Conservation (phyloP, 2,113 vertebrate species). For the Chamaea fasciata region DNA sequence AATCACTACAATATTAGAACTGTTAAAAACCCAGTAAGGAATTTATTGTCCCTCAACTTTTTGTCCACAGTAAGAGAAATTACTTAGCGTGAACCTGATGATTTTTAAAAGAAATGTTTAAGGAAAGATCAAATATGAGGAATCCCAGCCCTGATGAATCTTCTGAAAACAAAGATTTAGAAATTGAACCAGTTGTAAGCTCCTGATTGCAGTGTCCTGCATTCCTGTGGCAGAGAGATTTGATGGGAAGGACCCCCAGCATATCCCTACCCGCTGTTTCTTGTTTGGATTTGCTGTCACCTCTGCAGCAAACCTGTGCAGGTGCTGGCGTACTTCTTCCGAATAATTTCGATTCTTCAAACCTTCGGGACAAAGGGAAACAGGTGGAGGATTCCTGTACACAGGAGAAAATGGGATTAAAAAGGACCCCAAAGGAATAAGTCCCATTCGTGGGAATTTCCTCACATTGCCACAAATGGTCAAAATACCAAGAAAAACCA, state of each 20-base stretch:
- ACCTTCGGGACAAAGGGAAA: conserved; percentile 58
- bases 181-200: not conserved
- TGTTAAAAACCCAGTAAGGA: not conserved
- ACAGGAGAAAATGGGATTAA: not conserved
- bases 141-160: not conserved
- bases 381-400: conserved; percentile 68
- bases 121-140: not conserved
- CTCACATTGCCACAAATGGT: not conserved
- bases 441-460: not conserved
- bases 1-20: not conserved
- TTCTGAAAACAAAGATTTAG: not conserved
- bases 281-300: conserved; percentile 60
- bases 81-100: not conserved
- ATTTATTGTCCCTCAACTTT: not conserved
- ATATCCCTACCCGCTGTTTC: conserved; percentile 49
- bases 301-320: conserved; percentile 44
- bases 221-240: not conserved
- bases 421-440: not conserved
- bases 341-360: conserved; percentile 53
- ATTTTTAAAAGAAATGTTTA: not conserved
- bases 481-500: not conserved
- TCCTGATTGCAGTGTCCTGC: not conserved
- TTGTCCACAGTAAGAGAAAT: not conserved
- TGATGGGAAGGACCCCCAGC: not conserved
- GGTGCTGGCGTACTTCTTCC: not conserved